phyloP scores from a whole-genome alignment of 2,888 invertebrate genomes.

The Oscheius sp. region DNA sequence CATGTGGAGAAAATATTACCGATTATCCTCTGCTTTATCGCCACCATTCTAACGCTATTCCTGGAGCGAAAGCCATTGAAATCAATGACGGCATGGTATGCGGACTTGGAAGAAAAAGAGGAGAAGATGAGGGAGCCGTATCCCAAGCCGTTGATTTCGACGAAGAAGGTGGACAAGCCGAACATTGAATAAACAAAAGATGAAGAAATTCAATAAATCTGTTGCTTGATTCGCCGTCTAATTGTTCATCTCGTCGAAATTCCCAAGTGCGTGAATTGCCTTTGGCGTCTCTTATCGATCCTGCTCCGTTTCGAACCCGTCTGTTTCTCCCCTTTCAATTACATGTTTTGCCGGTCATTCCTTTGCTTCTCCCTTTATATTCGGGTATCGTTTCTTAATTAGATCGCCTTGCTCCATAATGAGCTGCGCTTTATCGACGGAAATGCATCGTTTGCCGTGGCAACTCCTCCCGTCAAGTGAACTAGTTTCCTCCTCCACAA shows the following conservation, averaged over 20 bases:
- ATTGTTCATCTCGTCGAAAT: neutral
- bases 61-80: neutral
- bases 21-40: neutral
- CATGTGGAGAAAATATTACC: neutral
- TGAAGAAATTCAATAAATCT: neutral
- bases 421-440: neutral
- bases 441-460: neutral
- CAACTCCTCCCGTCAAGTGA: slow-evolving; percentile 7
- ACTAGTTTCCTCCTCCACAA: slow-evolving; percentile 24
- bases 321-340: slow-evolving; percentile 8
- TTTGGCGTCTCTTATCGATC: slow-evolving; percentile 14
- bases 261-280: slow-evolving; percentile 6
- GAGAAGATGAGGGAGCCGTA: neutral
- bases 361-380: neutral
- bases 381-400: neutral
- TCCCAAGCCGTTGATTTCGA: neutral
- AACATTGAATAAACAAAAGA: neutral
- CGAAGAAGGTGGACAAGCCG: neutral
- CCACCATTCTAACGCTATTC: neutral
- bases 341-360: too few relatives aligned
- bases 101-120: slow-evolving; percentile 11
- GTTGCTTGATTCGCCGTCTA: too few relatives aligned
- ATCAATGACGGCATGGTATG: slow-evolving; percentile 8
- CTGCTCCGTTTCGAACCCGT: too few relatives aligned
- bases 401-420: neutral